A percentile compares a stretch with the other conserved stretches of the same genome.
These are phyloP conservation scores for Saxicola maurus DNA, from an alignment of 2,797 vertebrate species.

Conservation along the genomic window DNA sequence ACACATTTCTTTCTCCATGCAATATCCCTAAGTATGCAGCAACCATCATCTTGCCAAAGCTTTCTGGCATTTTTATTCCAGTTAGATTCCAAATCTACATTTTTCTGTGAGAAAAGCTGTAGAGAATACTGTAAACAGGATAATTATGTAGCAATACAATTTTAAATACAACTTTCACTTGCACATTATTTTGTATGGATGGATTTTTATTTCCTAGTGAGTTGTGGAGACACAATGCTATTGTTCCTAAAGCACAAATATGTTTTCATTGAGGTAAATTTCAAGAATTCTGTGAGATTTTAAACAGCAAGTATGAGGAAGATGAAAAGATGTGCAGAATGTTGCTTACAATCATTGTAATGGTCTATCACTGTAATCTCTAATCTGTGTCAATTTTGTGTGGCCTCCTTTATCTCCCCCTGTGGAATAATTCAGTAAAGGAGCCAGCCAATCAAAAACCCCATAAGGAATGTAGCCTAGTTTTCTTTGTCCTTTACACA, in stretches of 20 bases:
- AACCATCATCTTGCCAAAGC: conserved; percentile 59
- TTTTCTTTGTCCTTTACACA: not conserved
- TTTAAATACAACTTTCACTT: conserved; percentile 52
- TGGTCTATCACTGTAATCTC: not conserved
- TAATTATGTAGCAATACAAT: conserved; percentile 57
- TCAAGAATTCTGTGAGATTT: conserved; percentile 1
- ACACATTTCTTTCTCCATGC: conserved; percentile 69
- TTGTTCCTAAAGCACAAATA: conserved; percentile 19
- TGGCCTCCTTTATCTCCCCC: not conserved
- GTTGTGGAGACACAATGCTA: conserved; percentile 32
- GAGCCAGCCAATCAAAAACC: not conserved
- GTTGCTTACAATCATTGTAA: not conserved
- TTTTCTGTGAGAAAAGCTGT: conserved; percentile 72
- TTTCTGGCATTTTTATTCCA: conserved; percentile 69
- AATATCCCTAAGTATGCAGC: conserved; percentile 65
- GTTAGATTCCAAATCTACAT: conserved; percentile 71
- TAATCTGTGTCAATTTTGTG: not conserved
- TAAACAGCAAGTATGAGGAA: not conserved
- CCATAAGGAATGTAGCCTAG: not conserved
- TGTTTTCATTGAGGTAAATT: not conserved
- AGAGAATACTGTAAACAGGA: conserved; percentile 68
- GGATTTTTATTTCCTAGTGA: conserved; percentile 26
- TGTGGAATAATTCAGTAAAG: not conserved
- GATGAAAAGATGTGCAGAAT: not conserved
- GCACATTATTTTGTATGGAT: conserved; percentile 34